Conservation (phyloP, 2,888 invertebrate species). For the Hedya salicella region DNA sequence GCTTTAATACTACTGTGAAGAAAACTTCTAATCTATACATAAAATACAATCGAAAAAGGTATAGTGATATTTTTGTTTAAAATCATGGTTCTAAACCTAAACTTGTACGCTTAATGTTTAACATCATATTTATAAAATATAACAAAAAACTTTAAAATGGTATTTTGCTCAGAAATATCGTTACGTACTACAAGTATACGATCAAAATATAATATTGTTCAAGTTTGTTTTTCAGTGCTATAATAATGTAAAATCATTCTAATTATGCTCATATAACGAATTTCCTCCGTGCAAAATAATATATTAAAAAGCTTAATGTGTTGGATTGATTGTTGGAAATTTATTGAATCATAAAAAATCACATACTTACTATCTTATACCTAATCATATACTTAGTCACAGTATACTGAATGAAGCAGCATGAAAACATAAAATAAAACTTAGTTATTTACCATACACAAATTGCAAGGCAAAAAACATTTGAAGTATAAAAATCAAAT, state of each 20-base stretch:
- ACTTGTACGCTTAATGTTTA: slow-evolving; percentile 7
- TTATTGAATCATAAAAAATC: too few species aligned
- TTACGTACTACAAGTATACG: neutral
- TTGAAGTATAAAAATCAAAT: neutral
- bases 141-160: slow-evolving; percentile 8
- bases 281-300: too few species aligned
- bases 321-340: too few species aligned
- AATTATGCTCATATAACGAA: neutral
- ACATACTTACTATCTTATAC: too few species aligned
- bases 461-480: neutral
- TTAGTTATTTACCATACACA: too few species aligned
- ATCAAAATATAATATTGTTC: neutral
- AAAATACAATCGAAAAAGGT: slow-evolving; percentile 25
- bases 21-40: slow-evolving; percentile 17
- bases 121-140: slow-evolving; percentile 12
- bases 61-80: slow-evolving; percentile 18
- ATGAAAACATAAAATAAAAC: too few species aligned
- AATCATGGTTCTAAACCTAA: slow-evolving; percentile 18
- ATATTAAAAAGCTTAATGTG: too few species aligned
- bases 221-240: neutral
- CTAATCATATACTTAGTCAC: too few species aligned
- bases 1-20: slow-evolving; percentile 1
- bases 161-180: slow-evolving; percentile 11
- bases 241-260: neutral
- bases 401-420: too few species aligned